Conservation (phyloP, 2,888 invertebrate genomes). For the Scaptomyza tumidula region DNA sequence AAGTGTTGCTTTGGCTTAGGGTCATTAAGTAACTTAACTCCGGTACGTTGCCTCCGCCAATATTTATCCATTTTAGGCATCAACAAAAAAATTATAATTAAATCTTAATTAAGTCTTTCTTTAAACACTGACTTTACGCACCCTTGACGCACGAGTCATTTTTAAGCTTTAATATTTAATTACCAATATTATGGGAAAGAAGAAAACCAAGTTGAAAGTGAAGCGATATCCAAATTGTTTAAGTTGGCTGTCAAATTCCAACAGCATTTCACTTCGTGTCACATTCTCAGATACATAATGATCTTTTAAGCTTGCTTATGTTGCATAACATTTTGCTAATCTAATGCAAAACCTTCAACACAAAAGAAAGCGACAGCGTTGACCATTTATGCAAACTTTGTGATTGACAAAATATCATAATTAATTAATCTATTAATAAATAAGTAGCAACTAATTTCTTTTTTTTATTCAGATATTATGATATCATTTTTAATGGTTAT, state of each 20-base stretch:
- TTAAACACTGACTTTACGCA: constrained; percentile 23
- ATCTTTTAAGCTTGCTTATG: constrained; percentile 15
- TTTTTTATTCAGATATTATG: not conserved
- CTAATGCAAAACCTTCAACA: constrained; percentile 34
- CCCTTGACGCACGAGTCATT: constrained; percentile 12
- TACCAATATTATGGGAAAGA: constrained; percentile 40
- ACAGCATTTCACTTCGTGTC: constrained; percentile 61
- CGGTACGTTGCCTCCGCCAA: constrained; percentile 35
- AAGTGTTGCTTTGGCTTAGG: constrained; percentile 57
- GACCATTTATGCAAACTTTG: constrained; percentile 14
- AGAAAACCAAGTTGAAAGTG: constrained; percentile 45
- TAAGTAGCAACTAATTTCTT: not conserved
- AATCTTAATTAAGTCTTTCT: constrained; percentile 58
- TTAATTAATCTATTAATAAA: not conserved
- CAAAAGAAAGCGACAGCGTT: constrained; percentile 37
- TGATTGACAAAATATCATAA: not conserved
- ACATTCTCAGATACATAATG: constrained; percentile 61
- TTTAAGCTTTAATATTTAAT: constrained; percentile 54
- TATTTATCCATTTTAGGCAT: constrained; percentile 49
- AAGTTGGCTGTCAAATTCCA: constrained; percentile 60
- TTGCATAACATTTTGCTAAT: constrained; percentile 66
- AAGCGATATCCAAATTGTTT: constrained; percentile 50
- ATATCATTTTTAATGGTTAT: too few species aligned
- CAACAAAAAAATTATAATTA: constrained; percentile 52
- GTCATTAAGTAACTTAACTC: constrained; percentile 79